Evolutionary conservation across 2,113 vertebrate genomes (phyloP).

Genomic region (Carassius carassius): DNA sequence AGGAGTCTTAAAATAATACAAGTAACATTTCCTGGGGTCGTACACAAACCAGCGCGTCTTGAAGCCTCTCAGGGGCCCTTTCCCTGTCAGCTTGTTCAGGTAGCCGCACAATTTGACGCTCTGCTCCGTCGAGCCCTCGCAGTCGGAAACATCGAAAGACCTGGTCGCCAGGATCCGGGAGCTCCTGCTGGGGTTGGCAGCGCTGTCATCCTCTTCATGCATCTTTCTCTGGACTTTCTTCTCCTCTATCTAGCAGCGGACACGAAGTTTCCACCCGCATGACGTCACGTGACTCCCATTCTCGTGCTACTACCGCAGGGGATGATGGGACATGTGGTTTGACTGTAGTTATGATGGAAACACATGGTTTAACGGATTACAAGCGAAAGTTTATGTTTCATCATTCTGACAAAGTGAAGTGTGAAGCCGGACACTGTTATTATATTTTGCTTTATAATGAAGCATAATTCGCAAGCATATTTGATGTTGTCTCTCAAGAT

Average conservation of each 20-base stretch:
- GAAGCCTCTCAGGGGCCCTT: slow-evolving; percentile 89
- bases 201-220: slow-evolving; percentile 74
- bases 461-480: no score
- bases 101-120: slow-evolving; percentile 85
- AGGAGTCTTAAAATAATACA: slow-evolving; percentile 92
- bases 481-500: no score
- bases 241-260: slow-evolving; percentile 60
- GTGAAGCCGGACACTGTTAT: no score
- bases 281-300: slow-evolving; percentile 71
- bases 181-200: slow-evolving; percentile 43
- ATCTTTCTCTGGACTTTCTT: slow-evolving; percentile 74
- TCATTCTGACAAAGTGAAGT: no score
- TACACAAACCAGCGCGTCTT: slow-evolving; percentile 94
- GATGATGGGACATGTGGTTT: slow-evolving; percentile 69
- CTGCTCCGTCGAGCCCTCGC: slow-evolving; percentile 70
- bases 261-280: slow-evolving; percentile 74
- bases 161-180: slow-evolving; percentile 54
- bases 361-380: no score
- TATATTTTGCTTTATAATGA: no score
- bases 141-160: slow-evolving; percentile 70
- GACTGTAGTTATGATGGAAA: background rate
- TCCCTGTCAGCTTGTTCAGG: slow-evolving; percentile 88
- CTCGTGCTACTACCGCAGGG: slow-evolving; percentile 22
- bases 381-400: no score
- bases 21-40: slow-evolving; percentile 87